phyloP scores from a whole-genome alignment of 23 tunicate genomes.

The Pegea sp. region DNA sequence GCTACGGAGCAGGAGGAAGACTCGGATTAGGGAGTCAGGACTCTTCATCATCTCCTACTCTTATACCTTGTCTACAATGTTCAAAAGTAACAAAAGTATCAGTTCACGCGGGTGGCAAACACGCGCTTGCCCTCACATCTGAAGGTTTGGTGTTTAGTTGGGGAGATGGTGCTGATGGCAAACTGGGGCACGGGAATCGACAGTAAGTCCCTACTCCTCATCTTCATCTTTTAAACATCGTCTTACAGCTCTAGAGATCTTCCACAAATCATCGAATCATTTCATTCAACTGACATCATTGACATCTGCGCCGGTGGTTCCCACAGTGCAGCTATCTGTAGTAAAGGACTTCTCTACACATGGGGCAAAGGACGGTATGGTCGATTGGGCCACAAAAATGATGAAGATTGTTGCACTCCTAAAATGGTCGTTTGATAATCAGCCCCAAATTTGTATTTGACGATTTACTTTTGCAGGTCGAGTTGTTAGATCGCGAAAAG shows the following conservation, averaged over 20 bases:
- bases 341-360: conserved; percentile 23
- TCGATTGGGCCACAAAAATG: conserved; percentile 63
- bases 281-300: conserved; percentile 22
- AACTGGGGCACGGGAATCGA: conserved; percentile 70
- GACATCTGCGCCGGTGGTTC: conserved; percentile 65
- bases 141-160: conserved; percentile 74
- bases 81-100: conserved; percentile 46
- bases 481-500: conserved; percentile 11
- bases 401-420: conserved; percentile 48
- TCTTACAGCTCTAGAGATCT: no score
- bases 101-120: conserved; percentile 75
- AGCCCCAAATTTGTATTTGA: background rate
- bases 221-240: no score
- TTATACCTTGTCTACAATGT: conserved; percentile 36
- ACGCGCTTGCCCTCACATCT: conserved; percentile 36
- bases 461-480: conserved; percentile 18
- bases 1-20: conserved; percentile 75
- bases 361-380: conserved; percentile 94
- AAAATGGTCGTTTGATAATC: conserved; percentile 19
- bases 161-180: conserved; percentile 90
- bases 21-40: conserved; percentile 63
- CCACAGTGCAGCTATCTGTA: conserved; percentile 47
- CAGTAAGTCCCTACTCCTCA: conserved; percentile 6
- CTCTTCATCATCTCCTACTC: conserved; percentile 54
- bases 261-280: conserved; percentile 1